phyloP scores from a whole-genome alignment of 2,888 invertebrate species.

The Tanypteryx hageni region DNA sequence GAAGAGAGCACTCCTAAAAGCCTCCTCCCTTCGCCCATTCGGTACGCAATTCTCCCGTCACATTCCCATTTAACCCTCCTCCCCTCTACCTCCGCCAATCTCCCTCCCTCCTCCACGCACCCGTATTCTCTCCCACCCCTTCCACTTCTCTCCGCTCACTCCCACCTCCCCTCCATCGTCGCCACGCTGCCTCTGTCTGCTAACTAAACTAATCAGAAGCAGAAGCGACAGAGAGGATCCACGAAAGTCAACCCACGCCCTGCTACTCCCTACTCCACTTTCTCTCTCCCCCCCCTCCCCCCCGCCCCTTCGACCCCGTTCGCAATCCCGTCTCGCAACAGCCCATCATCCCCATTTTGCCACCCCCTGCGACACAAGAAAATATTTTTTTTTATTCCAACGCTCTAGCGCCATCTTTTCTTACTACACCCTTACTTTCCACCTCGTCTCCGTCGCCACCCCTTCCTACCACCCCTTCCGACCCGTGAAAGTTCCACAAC shows the following conservation, averaged over 20 bases:
- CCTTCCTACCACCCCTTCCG: neutral
- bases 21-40: neutral
- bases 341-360: too few relatives aligned
- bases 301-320: too few relatives aligned
- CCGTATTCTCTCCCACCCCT: neutral
- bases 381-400: too few relatives aligned
- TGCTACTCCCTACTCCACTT: too few relatives aligned
- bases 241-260: neutral
- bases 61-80: too few relatives aligned
- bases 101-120: neutral
- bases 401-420: too few relatives aligned
- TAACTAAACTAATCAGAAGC: constrained; percentile 49
- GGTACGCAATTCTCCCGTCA: neutral
- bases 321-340: too few relatives aligned
- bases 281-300: too few relatives aligned
- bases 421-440: too few relatives aligned
- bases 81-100: neutral
- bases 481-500: neutral
- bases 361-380: too few relatives aligned
- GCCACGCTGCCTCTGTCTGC: constrained; percentile 30
- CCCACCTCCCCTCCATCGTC: neutral
- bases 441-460: neutral
- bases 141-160: neutral
- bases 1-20: neutral
- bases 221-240: neutral